A percentile compares a stretch with the other conserved stretches of the same genome.
Conservation (phyloP, 2,113 vertebrate genomes). For the Gorsachius goisagi region DNA sequence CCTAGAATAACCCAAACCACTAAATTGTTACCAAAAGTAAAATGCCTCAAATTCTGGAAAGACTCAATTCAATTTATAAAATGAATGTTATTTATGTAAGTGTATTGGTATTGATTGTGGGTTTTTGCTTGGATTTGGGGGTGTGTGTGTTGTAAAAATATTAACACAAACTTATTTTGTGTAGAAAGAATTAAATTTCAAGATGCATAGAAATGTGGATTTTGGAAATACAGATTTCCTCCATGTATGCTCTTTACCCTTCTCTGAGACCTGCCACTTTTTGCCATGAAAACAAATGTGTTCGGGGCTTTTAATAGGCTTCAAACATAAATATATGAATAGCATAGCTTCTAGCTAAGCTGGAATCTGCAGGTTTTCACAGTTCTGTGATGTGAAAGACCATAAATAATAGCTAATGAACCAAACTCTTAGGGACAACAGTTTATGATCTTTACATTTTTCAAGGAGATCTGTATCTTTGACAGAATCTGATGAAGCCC, state of each 20-base stretch:
- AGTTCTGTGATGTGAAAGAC: not conserved
- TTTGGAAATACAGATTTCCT: not conserved
- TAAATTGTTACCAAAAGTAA: not conserved
- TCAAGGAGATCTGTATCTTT: not conserved
- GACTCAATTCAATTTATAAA: not conserved
- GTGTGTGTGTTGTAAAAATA: not conserved
- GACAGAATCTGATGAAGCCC: not conserved
- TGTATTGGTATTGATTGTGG: fast-evolving
- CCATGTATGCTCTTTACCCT: not conserved
- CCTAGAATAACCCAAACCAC: not conserved
- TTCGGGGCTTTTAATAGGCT: not conserved
- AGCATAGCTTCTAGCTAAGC: not conserved
- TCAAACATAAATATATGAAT: not conserved
- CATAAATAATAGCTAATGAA: not conserved
- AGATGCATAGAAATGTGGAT: not conserved
- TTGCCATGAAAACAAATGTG: not conserved
- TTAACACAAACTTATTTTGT: not conserved
- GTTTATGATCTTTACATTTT: not conserved
- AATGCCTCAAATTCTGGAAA: not conserved
- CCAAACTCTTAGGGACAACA: not conserved
- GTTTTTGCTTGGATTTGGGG: not conserved
- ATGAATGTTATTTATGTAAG: not conserved
- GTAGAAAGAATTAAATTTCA: not conserved
- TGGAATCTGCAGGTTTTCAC: not conserved
- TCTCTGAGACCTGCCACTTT: not conserved